A percentile compares a stretch with the other conserved stretches of the same genome.
These are phyloP conservation scores for Axea sp. DNA, from an alignment of 2,888 invertebrate genomes.

Conservation along the genomic window DNA sequence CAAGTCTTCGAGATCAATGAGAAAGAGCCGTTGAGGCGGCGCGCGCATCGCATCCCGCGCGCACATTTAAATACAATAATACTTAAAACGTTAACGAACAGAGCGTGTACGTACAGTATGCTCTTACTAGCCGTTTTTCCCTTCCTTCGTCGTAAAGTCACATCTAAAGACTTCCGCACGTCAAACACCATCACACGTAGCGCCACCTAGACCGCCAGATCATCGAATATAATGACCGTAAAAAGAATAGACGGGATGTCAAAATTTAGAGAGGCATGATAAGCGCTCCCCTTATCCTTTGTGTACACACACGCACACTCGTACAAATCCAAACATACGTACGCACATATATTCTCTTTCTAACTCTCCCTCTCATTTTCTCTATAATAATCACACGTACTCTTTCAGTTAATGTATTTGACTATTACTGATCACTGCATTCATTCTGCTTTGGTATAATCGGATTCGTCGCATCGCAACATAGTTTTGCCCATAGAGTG, in stretches of 20 bases:
- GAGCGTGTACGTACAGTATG: conserved; percentile 62
- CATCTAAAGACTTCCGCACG: conserved; percentile 18
- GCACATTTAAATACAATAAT: conserved; percentile 61
- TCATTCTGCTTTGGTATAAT: conserved; percentile 37
- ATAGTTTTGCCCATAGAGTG: conserved; percentile 21
- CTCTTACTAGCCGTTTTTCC: conserved; percentile 32
- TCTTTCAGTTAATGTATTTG: conserved; percentile 4
- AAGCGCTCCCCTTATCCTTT: conserved; percentile 16
- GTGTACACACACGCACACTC: conserved; percentile 3
- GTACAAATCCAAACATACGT: no score
- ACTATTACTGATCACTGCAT: conserved; percentile 16
- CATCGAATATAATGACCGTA: background rate
- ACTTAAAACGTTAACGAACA: conserved; percentile 63
- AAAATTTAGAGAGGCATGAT: background rate
- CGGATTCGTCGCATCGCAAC: conserved; percentile 1
- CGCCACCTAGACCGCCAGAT: conserved; percentile 31
- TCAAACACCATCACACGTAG: conserved; percentile 49
- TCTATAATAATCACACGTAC: background rate
- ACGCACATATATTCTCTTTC: conserved; percentile 5
- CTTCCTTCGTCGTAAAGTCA: conserved; percentile 8
- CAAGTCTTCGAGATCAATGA: conserved; percentile 49
- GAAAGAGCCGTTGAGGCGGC: conserved; percentile 26
- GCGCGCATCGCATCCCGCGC: conserved; percentile 43
- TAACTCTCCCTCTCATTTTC: background rate
- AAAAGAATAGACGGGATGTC: conserved; percentile 22